phyloP scores from a whole-genome alignment of 1,140 invertebrate species.

The Trinorchestia longiramus region DNA sequence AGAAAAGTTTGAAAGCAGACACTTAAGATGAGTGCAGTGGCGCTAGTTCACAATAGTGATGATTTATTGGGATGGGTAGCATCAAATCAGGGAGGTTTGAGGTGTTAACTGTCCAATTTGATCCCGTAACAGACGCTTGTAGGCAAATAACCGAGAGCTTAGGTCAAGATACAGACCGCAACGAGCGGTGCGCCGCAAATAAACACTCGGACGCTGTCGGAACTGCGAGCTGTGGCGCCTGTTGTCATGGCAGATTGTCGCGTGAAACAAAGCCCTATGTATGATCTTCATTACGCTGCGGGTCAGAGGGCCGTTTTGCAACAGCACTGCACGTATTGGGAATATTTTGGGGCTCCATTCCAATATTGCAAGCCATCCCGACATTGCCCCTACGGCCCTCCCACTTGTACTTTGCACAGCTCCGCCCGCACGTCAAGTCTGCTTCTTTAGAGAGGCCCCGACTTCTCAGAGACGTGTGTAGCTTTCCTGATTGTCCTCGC shows the following conservation, averaged over 20 bases:
- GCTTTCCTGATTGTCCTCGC: neutral
- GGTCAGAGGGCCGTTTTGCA: slow-evolving; percentile 18
- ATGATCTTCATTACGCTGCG: neutral
- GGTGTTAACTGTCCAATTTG: neutral
- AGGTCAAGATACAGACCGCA: neutral
- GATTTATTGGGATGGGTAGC: neutral
- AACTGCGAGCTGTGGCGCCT: neutral
- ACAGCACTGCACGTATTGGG: slow-evolving; percentile 18
- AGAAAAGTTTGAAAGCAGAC: neutral
- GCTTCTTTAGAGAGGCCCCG: neutral
- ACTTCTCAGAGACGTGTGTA: neutral
- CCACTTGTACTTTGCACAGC: neutral
- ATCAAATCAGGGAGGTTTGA: neutral
- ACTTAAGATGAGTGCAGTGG: neutral
- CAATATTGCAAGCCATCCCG: slow-evolving; percentile 32
- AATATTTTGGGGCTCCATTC: slow-evolving; percentile 32
- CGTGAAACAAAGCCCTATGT: slow-evolving; percentile 30
- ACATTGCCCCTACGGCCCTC: neutral
- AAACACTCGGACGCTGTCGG: neutral
- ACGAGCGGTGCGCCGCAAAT: neutral
- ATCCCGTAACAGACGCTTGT: neutral
- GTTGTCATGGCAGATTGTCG: neutral
- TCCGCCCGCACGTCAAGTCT: neutral
- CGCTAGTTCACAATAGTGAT: neutral
- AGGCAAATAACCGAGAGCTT: neutral